These are phyloP conservation scores for Rhadina sibilatrix DNA, from an alignment of 2,113 vertebrate species.

Conservation along the genomic window DNA sequence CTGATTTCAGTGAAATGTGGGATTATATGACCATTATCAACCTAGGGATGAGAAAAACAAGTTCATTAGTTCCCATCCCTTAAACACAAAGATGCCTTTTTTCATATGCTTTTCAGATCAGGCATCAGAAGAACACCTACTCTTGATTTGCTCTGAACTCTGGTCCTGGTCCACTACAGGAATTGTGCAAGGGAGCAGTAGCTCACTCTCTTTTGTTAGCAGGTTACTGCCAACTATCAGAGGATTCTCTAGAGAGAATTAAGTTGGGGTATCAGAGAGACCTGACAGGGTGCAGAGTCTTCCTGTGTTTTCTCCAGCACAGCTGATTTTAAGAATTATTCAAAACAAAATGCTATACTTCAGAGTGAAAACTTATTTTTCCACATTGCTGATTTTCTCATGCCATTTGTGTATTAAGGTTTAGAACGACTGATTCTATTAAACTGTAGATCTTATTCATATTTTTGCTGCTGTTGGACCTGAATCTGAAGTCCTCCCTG, in stretches of 20 bases:
- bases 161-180: not conserved
- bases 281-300: not conserved
- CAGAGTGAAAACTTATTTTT: constrained; percentile 42
- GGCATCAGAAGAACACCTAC: not conserved
- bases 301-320: not conserved
- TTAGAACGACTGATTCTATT: constrained; percentile 71
- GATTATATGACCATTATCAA: not conserved
- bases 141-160: not conserved
- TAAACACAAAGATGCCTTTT: not conserved
- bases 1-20: not conserved
- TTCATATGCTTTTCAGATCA: not conserved
- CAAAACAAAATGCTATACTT: constrained; percentile 51
- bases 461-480: constrained; percentile 72
- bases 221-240: not conserved
- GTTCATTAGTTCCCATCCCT: not conserved
- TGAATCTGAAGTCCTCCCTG: constrained; percentile 73
- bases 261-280: not conserved
- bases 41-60: not conserved
- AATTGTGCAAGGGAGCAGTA: not conserved
- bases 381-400: constrained; percentile 44
- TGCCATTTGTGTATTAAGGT: constrained; percentile 60
- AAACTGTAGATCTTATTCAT: constrained; percentile 72
- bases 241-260: not conserved
- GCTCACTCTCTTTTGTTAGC: not conserved
- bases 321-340: not conserved